Evolutionary conservation across 2,113 vertebrate genomes (phyloP).

Genomic region (Cichladusa arquata): DNA sequence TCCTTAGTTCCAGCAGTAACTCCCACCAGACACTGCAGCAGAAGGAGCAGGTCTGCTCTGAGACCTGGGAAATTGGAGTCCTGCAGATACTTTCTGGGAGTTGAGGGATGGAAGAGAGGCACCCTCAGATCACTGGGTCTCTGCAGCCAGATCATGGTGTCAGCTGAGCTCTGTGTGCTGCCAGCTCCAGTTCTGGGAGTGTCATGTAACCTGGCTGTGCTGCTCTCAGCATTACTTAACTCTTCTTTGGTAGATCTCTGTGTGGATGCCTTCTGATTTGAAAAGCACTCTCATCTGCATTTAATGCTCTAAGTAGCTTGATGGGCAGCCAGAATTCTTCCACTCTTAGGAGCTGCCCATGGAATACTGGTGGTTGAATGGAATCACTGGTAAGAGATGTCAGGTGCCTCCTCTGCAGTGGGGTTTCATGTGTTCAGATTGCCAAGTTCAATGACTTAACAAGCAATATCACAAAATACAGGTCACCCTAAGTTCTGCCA

Average conservation of each 20-base stretch:
- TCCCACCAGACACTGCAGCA: neutral
- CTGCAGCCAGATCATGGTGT: neutral
- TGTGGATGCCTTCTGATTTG: neutral
- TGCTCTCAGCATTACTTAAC: neutral
- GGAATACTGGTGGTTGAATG: neutral
- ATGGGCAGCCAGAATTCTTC: neutral
- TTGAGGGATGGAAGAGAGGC: neutral
- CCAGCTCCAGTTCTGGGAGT: neutral
- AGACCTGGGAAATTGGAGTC: neutral
- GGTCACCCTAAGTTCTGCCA: neutral
- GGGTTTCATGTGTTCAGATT: neutral
- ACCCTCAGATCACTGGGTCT: neutral
- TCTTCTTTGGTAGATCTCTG: neutral
- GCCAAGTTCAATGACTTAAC: neutral
- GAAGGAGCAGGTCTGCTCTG: neutral
- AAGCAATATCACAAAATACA: neutral
- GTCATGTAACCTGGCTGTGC: neutral
- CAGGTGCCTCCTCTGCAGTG: neutral
- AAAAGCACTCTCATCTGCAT: neutral
- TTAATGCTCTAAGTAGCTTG: neutral
- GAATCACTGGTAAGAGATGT: neutral
- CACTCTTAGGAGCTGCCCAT: neutral
- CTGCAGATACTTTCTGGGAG: neutral
- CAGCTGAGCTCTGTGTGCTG: neutral
- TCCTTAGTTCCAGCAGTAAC: neutral